phyloP scores from a whole-genome alignment of 2,113 vertebrate genomes.

The Zingel zingel region DNA sequence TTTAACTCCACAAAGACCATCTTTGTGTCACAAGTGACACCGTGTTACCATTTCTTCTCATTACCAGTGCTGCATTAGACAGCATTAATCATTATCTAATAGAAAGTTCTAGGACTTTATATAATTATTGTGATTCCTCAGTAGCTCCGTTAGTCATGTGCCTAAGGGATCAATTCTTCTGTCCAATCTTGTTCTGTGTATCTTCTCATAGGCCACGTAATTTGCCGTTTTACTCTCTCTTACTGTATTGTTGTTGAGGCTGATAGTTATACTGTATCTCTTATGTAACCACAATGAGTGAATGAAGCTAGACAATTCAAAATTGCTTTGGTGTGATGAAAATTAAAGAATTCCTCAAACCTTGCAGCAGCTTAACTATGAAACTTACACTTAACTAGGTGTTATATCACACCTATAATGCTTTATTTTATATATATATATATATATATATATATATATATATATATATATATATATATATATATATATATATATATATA shows the following conservation, averaged over 20 bases:
- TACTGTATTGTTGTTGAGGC: neutral
- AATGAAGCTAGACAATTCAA: neutral
- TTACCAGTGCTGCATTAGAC: neutral
- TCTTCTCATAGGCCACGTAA: neutral
- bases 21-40: neutral
- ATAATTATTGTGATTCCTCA: neutral
- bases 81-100: neutral
- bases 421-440: no score
- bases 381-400: no score
- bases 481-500: no score
- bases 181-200: neutral
- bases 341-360: neutral
- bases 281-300: neutral
- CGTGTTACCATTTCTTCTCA: neutral
- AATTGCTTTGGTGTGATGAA: neutral
- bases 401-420: neutral
- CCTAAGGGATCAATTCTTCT: constrained; percentile 8
- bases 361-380: neutral
- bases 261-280: neutral
- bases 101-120: neutral
- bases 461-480: no score
- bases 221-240: neutral
- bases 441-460: no score
- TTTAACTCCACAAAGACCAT: neutral
- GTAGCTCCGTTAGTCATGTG: neutral